Percentiles rank a stretch among this genome's conserved stretches.
These are phyloP conservation scores for Pyrgus malvae DNA, from an alignment of 2,888 invertebrate species.

Conservation along the genomic window DNA sequence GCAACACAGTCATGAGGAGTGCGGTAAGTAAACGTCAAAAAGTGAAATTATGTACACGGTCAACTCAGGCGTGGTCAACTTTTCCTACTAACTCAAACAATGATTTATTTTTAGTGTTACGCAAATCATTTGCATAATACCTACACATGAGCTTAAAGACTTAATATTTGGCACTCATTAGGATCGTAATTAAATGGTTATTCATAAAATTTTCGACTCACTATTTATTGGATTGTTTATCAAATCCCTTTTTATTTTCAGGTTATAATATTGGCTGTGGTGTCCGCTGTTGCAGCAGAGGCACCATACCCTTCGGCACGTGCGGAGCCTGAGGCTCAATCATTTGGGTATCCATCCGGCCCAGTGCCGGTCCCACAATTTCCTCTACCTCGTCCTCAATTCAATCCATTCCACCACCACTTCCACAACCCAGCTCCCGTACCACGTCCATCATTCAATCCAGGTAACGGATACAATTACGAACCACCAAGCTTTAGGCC, in stretches of 20 bases:
- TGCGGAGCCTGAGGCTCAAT: conserved; percentile 53
- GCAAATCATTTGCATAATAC: conserved; percentile 15
- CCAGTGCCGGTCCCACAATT: conserved; percentile 41
- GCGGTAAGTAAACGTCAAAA: conserved; percentile 63
- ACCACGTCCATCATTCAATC: conserved; percentile 11
- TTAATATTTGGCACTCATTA: background rate
- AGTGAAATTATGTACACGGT: conserved; percentile 44
- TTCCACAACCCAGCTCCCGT: conserved; percentile 15
- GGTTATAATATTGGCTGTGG: conserved; percentile 61
- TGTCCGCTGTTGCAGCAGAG: conserved; percentile 60
- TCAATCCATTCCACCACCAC: conserved; percentile 17
- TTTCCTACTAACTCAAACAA: conserved; percentile 33
- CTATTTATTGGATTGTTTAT: background rate
- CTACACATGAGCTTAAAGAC: background rate
- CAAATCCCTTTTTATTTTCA: conserved; percentile 35
- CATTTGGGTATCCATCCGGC: conserved; percentile 53
- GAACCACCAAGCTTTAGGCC: conserved; percentile 27
- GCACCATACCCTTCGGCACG: conserved; percentile 69
- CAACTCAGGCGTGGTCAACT: conserved; percentile 46
- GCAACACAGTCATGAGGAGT: conserved; percentile 64
- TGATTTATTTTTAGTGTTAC: conserved; percentile 23
- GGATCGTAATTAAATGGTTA: background rate
- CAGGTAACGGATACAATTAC: conserved; percentile 28
- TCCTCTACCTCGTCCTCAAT: conserved; percentile 18
- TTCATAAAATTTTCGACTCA: background rate